phyloP scores from a whole-genome alignment of 2,888 invertebrate genomes.

The Sylvicola cinctus region DNA sequence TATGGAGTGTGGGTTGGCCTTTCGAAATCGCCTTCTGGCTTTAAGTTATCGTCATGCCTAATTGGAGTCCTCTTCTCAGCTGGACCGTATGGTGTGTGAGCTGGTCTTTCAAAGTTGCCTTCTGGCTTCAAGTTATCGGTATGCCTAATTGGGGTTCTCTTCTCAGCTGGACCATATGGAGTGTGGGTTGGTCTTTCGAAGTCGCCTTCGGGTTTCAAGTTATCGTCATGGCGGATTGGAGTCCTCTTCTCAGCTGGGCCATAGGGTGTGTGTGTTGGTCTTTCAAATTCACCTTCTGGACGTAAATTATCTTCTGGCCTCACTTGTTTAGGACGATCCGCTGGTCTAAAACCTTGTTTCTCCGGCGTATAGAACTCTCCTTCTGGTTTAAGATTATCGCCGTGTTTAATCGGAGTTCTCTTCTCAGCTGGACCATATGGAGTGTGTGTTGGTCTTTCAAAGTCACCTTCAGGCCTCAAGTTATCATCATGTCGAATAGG shows the following conservation, averaged over 20 bases:
- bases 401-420: slow-evolving; percentile 19
- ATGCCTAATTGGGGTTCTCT: slow-evolving; percentile 23
- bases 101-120: slow-evolving; percentile 29
- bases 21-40: slow-evolving; percentile 25
- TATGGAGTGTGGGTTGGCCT: slow-evolving; percentile 11
- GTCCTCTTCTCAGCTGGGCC: too few relatives aligned
- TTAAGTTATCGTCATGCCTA: slow-evolving; percentile 31
- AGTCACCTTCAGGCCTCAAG: too few relatives aligned
- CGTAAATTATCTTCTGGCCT: slow-evolving; percentile 24
- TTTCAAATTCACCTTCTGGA: slow-evolving; percentile 24
- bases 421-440: slow-evolving; percentile 24
- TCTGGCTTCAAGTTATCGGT: slow-evolving; percentile 32
- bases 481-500: slow-evolving; percentile 29
- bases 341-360: slow-evolving; percentile 20
- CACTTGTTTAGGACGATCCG: slow-evolving; percentile 17
- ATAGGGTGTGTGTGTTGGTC: slow-evolving; percentile 18
- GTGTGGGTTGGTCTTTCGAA: too few relatives aligned
- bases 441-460: too few relatives aligned
- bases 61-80: slow-evolving; percentile 26
- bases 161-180: too few relatives aligned
- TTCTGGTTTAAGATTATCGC: slow-evolving; percentile 22
- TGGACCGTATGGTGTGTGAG: slow-evolving; percentile 25
- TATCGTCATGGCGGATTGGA: too few relatives aligned
- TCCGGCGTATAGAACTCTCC: slow-evolving; percentile 22
- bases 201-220: too few relatives aligned